These are phyloP conservation scores for Drosophila mimica DNA, from an alignment of 2,888 invertebrate species.

Conservation along the genomic window DNA sequence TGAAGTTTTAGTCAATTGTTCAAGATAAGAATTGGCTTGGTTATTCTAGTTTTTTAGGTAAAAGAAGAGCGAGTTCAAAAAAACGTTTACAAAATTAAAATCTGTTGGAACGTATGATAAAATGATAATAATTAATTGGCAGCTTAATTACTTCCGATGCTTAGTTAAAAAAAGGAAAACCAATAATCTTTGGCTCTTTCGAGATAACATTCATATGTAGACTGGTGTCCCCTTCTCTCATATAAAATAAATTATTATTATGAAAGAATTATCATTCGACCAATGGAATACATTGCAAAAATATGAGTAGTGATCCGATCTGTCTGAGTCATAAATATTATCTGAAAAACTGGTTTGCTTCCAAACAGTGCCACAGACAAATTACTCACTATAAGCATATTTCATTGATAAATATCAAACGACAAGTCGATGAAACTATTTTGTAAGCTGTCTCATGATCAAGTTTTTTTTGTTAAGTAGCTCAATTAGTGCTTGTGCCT, in stretches of 20 bases:
- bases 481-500: not conserved
- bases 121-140: not conserved
- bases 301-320: not conserved
- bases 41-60: not conserved
- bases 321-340: not conserved
- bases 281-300: not conserved
- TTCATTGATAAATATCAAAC: not conserved
- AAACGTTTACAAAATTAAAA: not conserved
- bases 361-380: not conserved
- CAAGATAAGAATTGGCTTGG: accelerated
- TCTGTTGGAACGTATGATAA: not conserved
- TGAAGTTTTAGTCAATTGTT: not conserved
- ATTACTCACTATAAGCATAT: not conserved
- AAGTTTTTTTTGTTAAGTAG: not conserved
- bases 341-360: not conserved
- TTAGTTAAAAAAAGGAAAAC: not conserved
- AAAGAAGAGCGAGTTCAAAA: not conserved
- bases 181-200: not conserved
- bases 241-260: not conserved
- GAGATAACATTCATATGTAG: not conserved
- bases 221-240: not conserved
- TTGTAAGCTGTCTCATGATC: not conserved
- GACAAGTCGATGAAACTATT: not conserved
- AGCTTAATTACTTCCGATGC: not conserved
- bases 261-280: not conserved